Evolutionary conservation across 2,888 invertebrate species (phyloP).

Genomic region (Idaea straminata): DNA sequence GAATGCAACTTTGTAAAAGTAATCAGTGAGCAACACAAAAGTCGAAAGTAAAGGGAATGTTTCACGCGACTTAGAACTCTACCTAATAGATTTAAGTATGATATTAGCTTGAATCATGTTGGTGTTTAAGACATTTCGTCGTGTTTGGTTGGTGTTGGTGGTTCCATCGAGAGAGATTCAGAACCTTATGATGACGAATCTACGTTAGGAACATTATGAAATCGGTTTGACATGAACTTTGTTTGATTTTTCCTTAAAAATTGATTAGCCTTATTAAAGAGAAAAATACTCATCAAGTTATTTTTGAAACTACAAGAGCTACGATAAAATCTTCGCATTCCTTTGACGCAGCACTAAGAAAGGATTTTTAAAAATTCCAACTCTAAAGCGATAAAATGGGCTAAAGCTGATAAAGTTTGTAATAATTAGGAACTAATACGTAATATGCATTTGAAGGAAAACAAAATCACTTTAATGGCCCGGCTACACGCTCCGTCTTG

Average conservation of each 20-base stretch:
- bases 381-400: too few species aligned
- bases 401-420: too few species aligned
- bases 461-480: too few species aligned
- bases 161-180: slow-evolving; percentile 69
- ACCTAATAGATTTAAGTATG: slow-evolving; percentile 21
- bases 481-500: too few species aligned
- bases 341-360: too few species aligned
- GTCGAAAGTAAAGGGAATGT: slow-evolving; percentile 48
- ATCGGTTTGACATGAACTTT: slow-evolving; percentile 63
- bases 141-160: slow-evolving; percentile 27
- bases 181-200: slow-evolving; percentile 73
- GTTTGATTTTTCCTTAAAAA: slow-evolving; percentile 9
- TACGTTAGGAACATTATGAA: slow-evolving; percentile 69
- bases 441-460: too few species aligned
- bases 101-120: slow-evolving; percentile 22
- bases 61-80: slow-evolving; percentile 27
- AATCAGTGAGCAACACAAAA: slow-evolving; percentile 39
- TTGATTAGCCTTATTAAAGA: too few species aligned
- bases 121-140: slow-evolving; percentile 36
- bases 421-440: too few species aligned
- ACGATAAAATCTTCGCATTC: too few species aligned
- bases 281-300: too few species aligned
- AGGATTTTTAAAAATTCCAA: too few species aligned
- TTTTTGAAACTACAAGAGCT: too few species aligned
- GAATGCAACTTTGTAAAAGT: slow-evolving; percentile 44